Percentiles rank a stretch among this genome's conserved stretches.
These are phyloP conservation scores for Lordiphosa fenestrarum DNA, from an alignment of 2,888 invertebrate species.

Conservation along the genomic window DNA sequence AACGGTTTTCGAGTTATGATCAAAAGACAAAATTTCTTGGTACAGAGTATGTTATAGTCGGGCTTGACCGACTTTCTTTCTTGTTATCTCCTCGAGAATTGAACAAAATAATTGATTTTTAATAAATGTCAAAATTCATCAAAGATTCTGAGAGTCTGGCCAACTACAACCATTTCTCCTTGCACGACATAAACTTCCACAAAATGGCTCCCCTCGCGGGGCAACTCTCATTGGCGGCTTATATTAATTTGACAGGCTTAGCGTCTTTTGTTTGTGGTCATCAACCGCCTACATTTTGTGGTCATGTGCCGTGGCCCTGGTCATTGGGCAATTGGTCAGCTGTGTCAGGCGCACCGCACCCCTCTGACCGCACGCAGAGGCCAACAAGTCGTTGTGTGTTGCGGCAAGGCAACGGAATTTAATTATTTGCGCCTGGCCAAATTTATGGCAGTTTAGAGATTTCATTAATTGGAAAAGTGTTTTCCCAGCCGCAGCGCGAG, in stretches of 20 bases:
- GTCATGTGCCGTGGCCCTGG: slow-evolving; percentile 34
- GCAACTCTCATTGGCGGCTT: slow-evolving; percentile 12
- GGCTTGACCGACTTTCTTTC: too few relatives aligned
- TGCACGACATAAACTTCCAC: too few relatives aligned
- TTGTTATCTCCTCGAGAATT: too few relatives aligned
- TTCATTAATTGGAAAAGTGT: slow-evolving; percentile 79
- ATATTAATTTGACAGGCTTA: slow-evolving; percentile 39
- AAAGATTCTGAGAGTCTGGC: background rate
- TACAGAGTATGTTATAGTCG: too few relatives aligned
- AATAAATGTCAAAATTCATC: too few relatives aligned
- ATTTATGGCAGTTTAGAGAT: slow-evolving; percentile 78
- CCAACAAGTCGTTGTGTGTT: slow-evolving; percentile 57
- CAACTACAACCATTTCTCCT: too few relatives aligned
- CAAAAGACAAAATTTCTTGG: too few relatives aligned
- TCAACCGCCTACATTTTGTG: slow-evolving; percentile 53
- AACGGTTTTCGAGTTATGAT: too few relatives aligned
- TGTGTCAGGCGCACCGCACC: slow-evolving; percentile 41
- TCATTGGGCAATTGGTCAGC: slow-evolving; percentile 42
- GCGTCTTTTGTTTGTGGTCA: slow-evolving; percentile 31
- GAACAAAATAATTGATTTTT: too few relatives aligned
- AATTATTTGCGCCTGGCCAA: slow-evolving; percentile 70
- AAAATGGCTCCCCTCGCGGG: background rate
- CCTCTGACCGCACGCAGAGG: slow-evolving; percentile 25
- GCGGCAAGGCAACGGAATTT: slow-evolving; percentile 60
- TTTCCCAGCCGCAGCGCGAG: slow-evolving; percentile 27